Percentiles rank a stretch among this genome's conserved stretches.
These are phyloP conservation scores for Dicroscelio sp. DNA, from an alignment of 2,888 invertebrate genomes.

Conservation along the genomic window DNA sequence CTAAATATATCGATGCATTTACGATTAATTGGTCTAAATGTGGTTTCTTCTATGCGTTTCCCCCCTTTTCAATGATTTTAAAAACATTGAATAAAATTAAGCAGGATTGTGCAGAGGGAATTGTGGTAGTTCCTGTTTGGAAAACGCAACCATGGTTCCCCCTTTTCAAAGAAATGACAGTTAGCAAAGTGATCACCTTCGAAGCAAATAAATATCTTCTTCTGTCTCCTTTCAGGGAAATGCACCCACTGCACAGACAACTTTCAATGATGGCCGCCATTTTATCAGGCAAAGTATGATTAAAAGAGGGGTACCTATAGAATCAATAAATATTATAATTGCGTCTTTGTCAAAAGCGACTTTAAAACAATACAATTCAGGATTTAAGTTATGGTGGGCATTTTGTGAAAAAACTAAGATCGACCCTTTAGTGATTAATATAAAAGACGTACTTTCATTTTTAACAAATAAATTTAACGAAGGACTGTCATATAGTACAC, in stretches of 20 bases:
- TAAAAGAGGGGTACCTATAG: no score
- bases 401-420: no score
- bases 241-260: slow-evolving; percentile 30
- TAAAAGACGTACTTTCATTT: no score
- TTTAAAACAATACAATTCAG: no score
- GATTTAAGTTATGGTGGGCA: no score
- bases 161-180: background rate
- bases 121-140: slow-evolving; percentile 87
- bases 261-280: slow-evolving; percentile 45
- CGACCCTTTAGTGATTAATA: no score
- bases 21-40: slow-evolving; percentile 56
- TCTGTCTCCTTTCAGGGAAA: slow-evolving; percentile 49
- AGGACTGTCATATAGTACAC: no score
- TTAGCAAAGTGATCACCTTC: slow-evolving; percentile 12
- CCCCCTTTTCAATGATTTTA: slow-evolving; percentile 18
- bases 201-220: slow-evolving; percentile 31
- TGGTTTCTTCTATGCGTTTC: slow-evolving; percentile 64
- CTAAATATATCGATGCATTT: slow-evolving; percentile 68
- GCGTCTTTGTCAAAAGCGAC: no score
- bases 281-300: slow-evolving; percentile 30
- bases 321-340: no score
- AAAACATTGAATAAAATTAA: slow-evolving; percentile 64
- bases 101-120: slow-evolving; percentile 85
- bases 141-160: slow-evolving; percentile 68
- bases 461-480: no score